Conservation (phyloP, 2,797 vertebrate genomes). For the Botia kubotai region DNA sequence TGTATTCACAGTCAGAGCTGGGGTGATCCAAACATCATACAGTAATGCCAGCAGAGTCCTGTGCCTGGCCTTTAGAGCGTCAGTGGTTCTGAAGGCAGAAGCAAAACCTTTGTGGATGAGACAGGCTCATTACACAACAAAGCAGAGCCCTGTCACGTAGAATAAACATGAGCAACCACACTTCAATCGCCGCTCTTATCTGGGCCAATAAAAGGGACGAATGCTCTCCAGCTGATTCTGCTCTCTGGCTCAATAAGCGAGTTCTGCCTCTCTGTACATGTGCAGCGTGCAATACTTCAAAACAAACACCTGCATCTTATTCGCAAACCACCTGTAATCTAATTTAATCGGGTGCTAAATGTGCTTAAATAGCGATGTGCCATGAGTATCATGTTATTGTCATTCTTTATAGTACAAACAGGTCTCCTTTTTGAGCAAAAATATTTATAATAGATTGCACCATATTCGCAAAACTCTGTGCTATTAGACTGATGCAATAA, state of each 20-base stretch:
- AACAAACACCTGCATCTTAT: background rate
- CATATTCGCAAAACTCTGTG: background rate
- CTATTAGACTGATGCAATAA: background rate
- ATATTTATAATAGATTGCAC: background rate
- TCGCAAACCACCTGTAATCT: background rate
- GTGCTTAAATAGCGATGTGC: background rate
- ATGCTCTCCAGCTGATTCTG: constrained; percentile 6
- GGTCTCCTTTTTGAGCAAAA: background rate
- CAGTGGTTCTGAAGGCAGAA: constrained; percentile 28
- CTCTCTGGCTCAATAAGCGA: background rate
- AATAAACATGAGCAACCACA: constrained; percentile 52
- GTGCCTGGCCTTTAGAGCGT: constrained; percentile 21
- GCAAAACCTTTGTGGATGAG: constrained; percentile 35
- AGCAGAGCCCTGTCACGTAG: constrained; percentile 40
- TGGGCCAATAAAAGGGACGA: constrained; percentile 22
- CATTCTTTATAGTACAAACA: background rate
- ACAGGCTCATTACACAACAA: constrained; percentile 46
- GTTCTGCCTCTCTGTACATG: background rate
- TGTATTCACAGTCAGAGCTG: constrained; percentile 27
- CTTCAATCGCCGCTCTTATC: constrained; percentile 43
- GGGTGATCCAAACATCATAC: constrained; percentile 35
- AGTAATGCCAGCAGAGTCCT: background rate
- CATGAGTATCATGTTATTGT: background rate
- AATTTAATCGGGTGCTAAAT: background rate
- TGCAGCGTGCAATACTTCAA: background rate